Evolutionary conservation across 1,140 invertebrate genomes (phyloP), one percentile per base, ranked within the genome.

Genomic region (Heterodera schachtii): DNA sequence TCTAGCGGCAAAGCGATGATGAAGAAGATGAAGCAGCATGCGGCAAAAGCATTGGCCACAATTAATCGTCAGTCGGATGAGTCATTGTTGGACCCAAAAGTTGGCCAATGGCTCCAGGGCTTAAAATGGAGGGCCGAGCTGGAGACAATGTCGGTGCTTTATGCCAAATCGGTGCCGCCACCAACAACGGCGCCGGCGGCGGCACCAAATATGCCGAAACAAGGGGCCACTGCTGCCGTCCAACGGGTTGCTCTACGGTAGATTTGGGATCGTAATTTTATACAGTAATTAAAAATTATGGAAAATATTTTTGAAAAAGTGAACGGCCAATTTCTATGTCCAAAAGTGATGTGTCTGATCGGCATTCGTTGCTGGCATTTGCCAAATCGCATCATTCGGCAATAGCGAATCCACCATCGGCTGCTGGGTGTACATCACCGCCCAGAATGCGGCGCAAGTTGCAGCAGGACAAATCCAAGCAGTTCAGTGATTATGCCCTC

Each of bases 131-230:
- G 52, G 31, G 41, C 19, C 52, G 74, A 75, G 46, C 66, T 75
- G 41, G 74, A 75, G 74, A 75, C 74, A 5, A 75, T 75, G 74
- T 75, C 74, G 11, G 66, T 75, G 52, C 74, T 75, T 43, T 75
- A 75, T 75, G 74, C 74, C 52, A 75, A 75, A 47, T 75, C 74
- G 16, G 66, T 75, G 52, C 74, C 16, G 41, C 19, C 69, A 31
- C 4, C 31, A 31, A 31, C 31, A 31, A 31, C 31, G 31, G 31
- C 31, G 1, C 0, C 74, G 16, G 66, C 60, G 52, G 41, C 4
- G 41, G 3, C 69, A 31, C 4, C 69, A 11, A 46, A 46, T 46
- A 71, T 16, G 9, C 11, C 44, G 21, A 71, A 71, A 31, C 21
- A 71, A 43, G 69, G 9, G 11, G 1, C 69, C 1, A 31, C 69